Percentiles rank a stretch among this genome's conserved stretches.
Evolutionary conservation across 2,888 invertebrate species (phyloP).

Genomic region (Ceriagrion tenellum): DNA sequence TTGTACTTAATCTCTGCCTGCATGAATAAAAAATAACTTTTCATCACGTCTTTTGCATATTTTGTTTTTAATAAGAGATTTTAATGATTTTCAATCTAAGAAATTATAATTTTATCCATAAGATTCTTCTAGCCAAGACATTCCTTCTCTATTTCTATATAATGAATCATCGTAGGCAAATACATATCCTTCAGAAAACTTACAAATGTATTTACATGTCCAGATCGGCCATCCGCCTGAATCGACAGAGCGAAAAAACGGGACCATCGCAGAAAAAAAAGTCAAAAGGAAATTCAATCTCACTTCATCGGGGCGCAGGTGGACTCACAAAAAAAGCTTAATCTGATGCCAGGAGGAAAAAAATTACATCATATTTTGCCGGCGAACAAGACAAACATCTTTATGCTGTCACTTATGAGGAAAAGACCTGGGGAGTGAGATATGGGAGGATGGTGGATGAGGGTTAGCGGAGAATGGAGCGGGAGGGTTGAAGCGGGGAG

Average conservation of each 20-base stretch:
- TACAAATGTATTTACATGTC: neutral
- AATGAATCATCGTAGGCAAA: too few relatives aligned
- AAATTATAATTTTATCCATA: too few relatives aligned
- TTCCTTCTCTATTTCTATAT: too few relatives aligned
- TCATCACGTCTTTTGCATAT: too few relatives aligned
- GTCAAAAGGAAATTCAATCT: constrained; percentile 48
- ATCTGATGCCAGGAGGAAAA: constrained; percentile 10
- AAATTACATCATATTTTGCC: constrained; percentile 62
- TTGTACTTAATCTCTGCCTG: too few relatives aligned
- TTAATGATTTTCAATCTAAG: too few relatives aligned
- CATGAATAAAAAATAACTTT: too few relatives aligned
- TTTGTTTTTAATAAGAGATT: too few relatives aligned
- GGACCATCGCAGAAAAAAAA: neutral
- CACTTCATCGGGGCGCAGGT: constrained; percentile 66
- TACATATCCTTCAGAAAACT: neutral
- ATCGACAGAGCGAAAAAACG: neutral
- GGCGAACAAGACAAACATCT: constrained; percentile 58
- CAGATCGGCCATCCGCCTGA: neutral
- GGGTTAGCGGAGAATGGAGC: neutral
- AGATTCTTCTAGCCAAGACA: too few relatives aligned
- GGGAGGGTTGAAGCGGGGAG: neutral
- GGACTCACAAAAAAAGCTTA: constrained; percentile 61
- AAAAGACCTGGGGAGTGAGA: neutral
- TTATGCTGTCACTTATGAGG: constrained; percentile 61
- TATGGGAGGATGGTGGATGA: neutral